phyloP scores from a whole-genome alignment of 2,113 vertebrate species.

The Naja naja region DNA sequence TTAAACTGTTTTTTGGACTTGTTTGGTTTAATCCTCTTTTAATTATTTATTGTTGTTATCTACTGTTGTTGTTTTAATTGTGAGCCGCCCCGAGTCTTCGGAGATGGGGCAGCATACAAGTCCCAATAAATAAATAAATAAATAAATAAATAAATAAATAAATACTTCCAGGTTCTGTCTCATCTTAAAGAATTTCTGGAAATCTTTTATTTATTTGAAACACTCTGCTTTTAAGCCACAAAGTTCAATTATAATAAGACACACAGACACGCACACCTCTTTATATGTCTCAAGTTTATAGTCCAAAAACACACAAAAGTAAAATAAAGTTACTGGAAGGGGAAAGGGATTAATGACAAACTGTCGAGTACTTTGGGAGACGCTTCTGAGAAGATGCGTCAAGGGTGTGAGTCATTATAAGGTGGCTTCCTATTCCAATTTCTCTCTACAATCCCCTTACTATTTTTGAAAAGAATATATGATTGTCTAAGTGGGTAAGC shows the following conservation, averaged over 20 bases:
- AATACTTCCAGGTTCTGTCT: not conserved
- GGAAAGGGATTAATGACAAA: not conserved
- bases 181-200: not conserved
- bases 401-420: not conserved
- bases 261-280: not conserved
- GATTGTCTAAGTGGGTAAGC: not conserved
- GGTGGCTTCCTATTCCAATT: not conserved
- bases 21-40: no score
- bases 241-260: not conserved
- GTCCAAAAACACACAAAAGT: not conserved
- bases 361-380: not conserved
- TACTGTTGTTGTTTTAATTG: no score
- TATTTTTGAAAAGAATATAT: not conserved
- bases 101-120: no score
- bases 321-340: not conserved
- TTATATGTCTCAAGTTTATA: not conserved
- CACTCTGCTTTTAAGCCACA: not conserved
- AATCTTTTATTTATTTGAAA: not conserved
- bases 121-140: no score
- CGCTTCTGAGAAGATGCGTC: not conserved
- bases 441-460: not conserved
- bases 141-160: no score
- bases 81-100: no score
- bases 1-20: no score
- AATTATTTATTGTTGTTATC: no score